Percentiles rank a stretch among this genome's conserved stretches.
Evolutionary conservation across 2,113 vertebrate genomes (phyloP).

Genomic region (Tragulus kanchil): DNA sequence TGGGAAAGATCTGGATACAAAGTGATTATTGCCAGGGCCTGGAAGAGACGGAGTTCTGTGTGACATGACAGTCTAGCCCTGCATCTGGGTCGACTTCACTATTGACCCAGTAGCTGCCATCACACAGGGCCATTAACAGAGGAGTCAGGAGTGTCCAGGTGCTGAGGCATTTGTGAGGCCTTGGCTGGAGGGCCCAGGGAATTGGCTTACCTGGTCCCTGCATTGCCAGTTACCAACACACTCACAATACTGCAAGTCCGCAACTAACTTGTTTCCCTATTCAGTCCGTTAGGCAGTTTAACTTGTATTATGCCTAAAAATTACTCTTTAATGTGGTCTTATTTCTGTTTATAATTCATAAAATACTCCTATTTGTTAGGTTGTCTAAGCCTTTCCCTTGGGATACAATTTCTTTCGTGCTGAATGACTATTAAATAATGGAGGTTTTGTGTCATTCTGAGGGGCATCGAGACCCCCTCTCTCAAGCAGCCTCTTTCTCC

Average conservation of each 20-base stretch:
- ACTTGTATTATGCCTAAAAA: not conserved
- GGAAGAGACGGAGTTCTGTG: not conserved
- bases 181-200: not conserved
- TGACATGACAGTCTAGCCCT: not conserved
- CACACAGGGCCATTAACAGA: not conserved
- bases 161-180: not conserved
- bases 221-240: not conserved
- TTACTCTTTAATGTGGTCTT: not conserved
- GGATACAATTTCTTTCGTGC: conserved; percentile 12
- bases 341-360: conserved; percentile 62
- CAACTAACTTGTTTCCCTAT: not conserved
- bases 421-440: conserved; percentile 4
- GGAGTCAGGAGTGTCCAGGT: not conserved
- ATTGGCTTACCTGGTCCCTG: not conserved
- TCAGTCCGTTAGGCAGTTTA: not conserved
- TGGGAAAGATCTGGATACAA: not conserved
- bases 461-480: not conserved
- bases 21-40: not conserved
- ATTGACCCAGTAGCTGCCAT: not conserved
- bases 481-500: not conserved
- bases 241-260: not conserved
- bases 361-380: conserved; percentile 27
- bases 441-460: not conserved
- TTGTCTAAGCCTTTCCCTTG: not conserved
- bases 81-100: not conserved